Evolutionary conservation across 2,113 vertebrate genomes (phyloP).

Genomic region (Periophthalmodon schlosseri): DNA sequence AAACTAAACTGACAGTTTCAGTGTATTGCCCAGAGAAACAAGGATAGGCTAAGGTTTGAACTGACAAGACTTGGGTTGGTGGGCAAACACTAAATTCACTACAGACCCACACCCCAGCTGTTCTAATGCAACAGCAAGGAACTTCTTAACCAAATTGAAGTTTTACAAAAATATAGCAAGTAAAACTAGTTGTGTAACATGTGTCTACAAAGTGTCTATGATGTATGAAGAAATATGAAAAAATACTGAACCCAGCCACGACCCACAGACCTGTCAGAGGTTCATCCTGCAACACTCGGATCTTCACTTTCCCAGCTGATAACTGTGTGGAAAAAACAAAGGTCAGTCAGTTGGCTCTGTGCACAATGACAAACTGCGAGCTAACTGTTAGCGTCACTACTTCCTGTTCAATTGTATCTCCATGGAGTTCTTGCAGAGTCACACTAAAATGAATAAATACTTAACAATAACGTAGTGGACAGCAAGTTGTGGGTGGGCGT

Average conservation of each 20-base stretch:
- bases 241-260: slow-evolving; percentile 12
- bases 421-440: no score
- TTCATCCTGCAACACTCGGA: slow-evolving; percentile 83
- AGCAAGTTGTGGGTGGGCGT: no score
- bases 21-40: no score
- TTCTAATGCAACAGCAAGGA: background rate
- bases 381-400: no score
- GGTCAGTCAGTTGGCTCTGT: slow-evolving; percentile 26
- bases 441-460: no score
- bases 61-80: no score
- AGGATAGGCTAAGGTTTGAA: background rate
- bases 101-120: no score
- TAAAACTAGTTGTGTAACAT: background rate
- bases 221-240: slow-evolving; percentile 11
- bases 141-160: background rate
- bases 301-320: slow-evolving; percentile 83
- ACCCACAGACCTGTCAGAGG: slow-evolving; percentile 62
- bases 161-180: background rate
- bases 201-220: background rate
- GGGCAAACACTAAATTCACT: no score
- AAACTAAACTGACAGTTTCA: background rate
- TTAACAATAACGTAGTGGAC: no score
- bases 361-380: background rate
- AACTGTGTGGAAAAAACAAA: slow-evolving; percentile 66
- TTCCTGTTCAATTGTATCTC: no score